phyloP scores from a whole-genome alignment of 2,888 invertebrate genomes.

The Proisotoma minuta region DNA sequence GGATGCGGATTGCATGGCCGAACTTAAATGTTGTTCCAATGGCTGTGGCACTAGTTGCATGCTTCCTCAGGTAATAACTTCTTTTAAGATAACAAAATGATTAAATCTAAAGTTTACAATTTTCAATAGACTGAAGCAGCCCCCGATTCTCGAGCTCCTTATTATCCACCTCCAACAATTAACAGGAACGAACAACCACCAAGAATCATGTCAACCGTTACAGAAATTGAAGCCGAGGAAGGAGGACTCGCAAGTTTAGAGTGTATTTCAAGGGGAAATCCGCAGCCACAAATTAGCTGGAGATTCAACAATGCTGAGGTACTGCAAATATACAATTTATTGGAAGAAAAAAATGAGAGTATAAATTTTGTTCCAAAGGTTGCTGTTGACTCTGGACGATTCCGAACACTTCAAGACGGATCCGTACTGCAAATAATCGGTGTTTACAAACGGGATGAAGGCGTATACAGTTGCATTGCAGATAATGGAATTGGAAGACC shows the following conservation, averaged over 20 bases:
- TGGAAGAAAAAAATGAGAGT: background rate
- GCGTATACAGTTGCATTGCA: conserved; percentile 79
- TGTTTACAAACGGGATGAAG: conserved; percentile 72
- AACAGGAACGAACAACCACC: conserved; percentile 47
- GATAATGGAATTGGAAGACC: conserved; percentile 58
- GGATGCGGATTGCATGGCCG: conserved; percentile 75
- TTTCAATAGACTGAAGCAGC: background rate
- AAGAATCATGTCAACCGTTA: conserved; percentile 51
- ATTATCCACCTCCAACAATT: conserved; percentile 38
- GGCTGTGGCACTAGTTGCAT: conserved; percentile 73
- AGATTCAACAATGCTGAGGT: conserved; percentile 64
- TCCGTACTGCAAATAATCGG: conserved; percentile 68
- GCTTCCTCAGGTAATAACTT: conserved; percentile 53
- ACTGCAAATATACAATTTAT: conserved; percentile 36
- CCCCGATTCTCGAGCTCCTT: background rate
- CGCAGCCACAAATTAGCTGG: conserved; percentile 74
- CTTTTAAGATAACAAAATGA: background rate
- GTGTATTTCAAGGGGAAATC: conserved; percentile 72
- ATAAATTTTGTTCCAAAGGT: conserved; percentile 64
- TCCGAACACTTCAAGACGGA: conserved; percentile 51
- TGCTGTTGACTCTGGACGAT: conserved; percentile 61
- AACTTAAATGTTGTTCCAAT: conserved; percentile 74
- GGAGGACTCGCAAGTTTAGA: conserved; percentile 69
- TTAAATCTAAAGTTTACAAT: background rate
- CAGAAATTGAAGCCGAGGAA: conserved; percentile 63